Conservation (phyloP, 2,888 invertebrate genomes). For the Caenorhabditis sp. region DNA sequence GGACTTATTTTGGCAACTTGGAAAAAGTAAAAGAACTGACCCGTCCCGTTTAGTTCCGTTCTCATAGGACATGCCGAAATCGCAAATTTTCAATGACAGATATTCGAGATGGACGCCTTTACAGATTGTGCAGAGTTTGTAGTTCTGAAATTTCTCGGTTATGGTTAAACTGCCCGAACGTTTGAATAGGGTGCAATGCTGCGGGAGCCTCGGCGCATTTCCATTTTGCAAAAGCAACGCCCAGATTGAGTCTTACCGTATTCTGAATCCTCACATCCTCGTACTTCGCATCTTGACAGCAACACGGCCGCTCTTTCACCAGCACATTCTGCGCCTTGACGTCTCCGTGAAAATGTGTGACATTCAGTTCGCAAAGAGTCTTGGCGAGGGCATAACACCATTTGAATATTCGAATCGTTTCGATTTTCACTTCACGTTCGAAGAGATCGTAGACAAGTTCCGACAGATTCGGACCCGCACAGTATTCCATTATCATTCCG, state of each 20-base stretch:
- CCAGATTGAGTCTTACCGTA: constrained; percentile 6
- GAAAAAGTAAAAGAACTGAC: too few species aligned
- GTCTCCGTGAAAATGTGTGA: constrained; percentile 55
- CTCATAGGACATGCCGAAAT: constrained; percentile 45
- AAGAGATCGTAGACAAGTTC: constrained; percentile 40
- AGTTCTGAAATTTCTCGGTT: constrained; percentile 14
- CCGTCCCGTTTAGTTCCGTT: constrained; percentile 8
- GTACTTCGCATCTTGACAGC: constrained; percentile 33
- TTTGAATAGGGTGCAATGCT: too few species aligned
- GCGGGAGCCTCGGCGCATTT: too few species aligned
- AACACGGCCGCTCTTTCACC: constrained; percentile 51
- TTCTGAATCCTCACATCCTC: constrained; percentile 14
- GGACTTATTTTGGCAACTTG: too few species aligned
- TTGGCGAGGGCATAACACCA: constrained; percentile 50
- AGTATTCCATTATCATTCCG: constrained; percentile 62
- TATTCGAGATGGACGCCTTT: constrained; percentile 42
- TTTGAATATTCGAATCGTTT: constrained; percentile 48
- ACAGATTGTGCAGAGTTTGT: constrained; percentile 20
- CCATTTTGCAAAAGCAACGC: not conserved
- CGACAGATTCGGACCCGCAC: constrained; percentile 46
- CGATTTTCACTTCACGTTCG: constrained; percentile 2
- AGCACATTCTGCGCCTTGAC: constrained; percentile 54
- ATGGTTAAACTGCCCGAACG: too few species aligned
- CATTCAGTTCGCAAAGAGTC: constrained; percentile 31
- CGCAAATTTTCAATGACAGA: constrained; percentile 50